Conservation (phyloP, 2,888 invertebrate genomes). For the Tenthredo mesomela region DNA sequence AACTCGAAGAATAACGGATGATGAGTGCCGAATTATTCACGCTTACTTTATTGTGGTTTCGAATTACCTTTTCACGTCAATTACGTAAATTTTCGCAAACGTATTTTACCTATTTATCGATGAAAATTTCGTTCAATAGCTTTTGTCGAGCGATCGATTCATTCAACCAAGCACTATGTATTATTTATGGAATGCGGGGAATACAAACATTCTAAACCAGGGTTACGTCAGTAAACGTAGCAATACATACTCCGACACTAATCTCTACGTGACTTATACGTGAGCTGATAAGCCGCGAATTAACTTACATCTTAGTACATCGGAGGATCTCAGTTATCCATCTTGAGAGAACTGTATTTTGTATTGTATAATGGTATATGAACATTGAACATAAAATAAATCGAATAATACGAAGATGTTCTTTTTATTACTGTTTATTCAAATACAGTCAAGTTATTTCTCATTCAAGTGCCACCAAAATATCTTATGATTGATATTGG, state of each 20-base stretch:
- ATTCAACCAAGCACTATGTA: not conserved
- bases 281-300: not conserved
- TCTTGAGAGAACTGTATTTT: not conserved
- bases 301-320: not conserved
- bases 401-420: not conserved
- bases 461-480: not conserved
- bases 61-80: not conserved
- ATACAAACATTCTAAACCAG: not conserved
- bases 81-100: not conserved
- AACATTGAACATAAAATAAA: not conserved
- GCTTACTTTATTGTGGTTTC: not conserved
- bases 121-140: not conserved
- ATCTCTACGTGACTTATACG: not conserved
- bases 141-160: not conserved
- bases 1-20: not conserved
- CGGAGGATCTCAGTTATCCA: not conserved
- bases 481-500: not conserved
- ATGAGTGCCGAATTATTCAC: not conserved
- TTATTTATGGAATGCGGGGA: not conserved
- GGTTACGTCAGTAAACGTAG: not conserved
- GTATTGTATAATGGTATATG: not conserved
- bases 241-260: not conserved
- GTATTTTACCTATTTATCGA: not conserved
- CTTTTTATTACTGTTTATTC: not conserved
- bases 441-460: not conserved